phyloP scores from a whole-genome alignment of 92 coral and sea anemone genomes.

The Diadumene lineata region DNA sequence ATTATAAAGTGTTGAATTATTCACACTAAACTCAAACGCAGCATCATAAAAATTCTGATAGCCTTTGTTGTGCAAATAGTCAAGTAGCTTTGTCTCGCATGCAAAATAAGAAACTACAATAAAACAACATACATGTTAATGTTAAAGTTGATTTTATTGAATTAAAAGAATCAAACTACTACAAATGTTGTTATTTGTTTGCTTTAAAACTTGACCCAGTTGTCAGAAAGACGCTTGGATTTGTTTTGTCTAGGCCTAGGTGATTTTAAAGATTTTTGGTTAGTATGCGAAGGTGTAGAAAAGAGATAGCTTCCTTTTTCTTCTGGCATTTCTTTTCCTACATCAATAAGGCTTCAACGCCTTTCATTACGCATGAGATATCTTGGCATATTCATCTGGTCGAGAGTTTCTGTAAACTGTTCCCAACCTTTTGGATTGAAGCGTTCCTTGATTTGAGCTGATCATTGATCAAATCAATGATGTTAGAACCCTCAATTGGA shows the following conservation, averaged over 20 bases:
- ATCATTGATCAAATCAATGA: conserved; percentile 42
- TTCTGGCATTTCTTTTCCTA: not conserved
- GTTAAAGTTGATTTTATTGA: not conserved
- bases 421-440: conserved; percentile 29
- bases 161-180: not conserved
- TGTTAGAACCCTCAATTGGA: conserved; percentile 31
- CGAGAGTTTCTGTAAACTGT: conserved; percentile 35
- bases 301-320: not conserved
- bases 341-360: conserved; percentile 5
- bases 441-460: conserved; percentile 21
- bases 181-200: not conserved
- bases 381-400: conserved; percentile 9
- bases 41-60: too few species aligned
- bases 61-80: too few species aligned
- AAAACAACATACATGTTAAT: not conserved
- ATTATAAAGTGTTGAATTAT: too few species aligned
- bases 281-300: not conserved
- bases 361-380: conserved; percentile 36
- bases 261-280: not conserved
- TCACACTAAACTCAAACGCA: too few species aligned
- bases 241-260: not conserved
- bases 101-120: conserved; percentile 4
- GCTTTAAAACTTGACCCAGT: conserved; percentile 3
- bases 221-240: not conserved
- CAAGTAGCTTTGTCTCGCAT: conserved; percentile 14